These are phyloP conservation scores for Typhlichthys subterraneus DNA, from an alignment of 2,797 vertebrate species.

Conservation along the genomic window DNA sequence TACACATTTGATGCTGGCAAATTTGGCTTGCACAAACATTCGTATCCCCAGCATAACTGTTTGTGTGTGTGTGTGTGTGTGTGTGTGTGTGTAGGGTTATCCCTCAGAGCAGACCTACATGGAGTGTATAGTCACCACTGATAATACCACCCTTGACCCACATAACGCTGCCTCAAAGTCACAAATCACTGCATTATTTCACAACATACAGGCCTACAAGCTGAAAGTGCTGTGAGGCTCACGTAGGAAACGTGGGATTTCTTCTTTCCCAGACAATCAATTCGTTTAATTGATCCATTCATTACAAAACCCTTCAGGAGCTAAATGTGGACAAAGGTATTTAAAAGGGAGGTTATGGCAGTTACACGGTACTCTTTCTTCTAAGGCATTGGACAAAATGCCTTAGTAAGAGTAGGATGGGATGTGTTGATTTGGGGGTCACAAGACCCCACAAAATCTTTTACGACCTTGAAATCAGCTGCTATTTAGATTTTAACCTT, in stretches of 20 bases:
- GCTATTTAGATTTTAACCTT: no score
- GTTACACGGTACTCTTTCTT: no score
- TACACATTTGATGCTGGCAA: not conserved
- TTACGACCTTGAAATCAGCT: no score
- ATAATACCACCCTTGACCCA: conserved; percentile 2
- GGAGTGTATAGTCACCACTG: not conserved
- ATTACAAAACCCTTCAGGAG: not conserved
- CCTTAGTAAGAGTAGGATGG: no score
- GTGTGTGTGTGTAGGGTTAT: no score
- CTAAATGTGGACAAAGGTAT: not conserved
- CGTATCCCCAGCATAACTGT: not conserved
- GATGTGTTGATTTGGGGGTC: no score
- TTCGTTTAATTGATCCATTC: not conserved
- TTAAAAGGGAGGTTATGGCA: not conserved
- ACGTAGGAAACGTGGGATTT: not conserved
- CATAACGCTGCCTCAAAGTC: conserved; percentile 4
- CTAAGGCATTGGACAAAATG: no score
- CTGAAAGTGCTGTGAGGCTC: not conserved
- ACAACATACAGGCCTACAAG: not conserved
- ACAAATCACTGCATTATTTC: not conserved
- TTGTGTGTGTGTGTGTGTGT: not conserved
- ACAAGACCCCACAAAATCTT: no score
- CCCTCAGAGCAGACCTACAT: not conserved
- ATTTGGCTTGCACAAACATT: not conserved
- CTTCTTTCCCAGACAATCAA: not conserved